These are phyloP conservation scores for Adelosebastes latens DNA, from an alignment of 2,797 vertebrate genomes.

Conservation along the genomic window DNA sequence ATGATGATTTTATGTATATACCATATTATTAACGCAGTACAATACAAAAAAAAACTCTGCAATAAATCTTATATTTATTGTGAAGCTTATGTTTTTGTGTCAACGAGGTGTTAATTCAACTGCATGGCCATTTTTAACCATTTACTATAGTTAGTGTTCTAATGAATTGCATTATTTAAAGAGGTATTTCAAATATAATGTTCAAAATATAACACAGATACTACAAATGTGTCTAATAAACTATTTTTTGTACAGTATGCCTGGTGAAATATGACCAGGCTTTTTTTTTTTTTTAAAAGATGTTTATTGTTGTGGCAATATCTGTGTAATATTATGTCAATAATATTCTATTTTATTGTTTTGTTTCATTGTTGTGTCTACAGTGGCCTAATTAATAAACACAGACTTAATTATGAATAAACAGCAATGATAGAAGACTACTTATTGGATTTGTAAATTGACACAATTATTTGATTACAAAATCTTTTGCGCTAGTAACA, in stretches of 20 bases:
- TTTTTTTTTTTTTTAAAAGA: background rate
- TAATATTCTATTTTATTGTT: background rate
- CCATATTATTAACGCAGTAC: background rate
- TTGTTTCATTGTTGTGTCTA: constrained; percentile 8
- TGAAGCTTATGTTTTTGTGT: background rate
- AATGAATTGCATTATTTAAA: background rate
- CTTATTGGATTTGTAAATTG: background rate
- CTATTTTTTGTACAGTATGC: background rate
- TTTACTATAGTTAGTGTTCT: background rate
- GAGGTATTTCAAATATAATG: background rate
- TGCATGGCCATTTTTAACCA: background rate
- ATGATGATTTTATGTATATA: background rate
- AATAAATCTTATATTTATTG: background rate
- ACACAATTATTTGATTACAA: background rate
- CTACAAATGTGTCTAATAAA: background rate
- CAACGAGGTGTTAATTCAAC: background rate
- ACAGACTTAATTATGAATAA: background rate
- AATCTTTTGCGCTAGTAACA: background rate
- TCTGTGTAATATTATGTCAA: background rate
- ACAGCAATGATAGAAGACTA: background rate
- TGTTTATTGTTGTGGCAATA: background rate
- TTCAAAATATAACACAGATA: background rate
- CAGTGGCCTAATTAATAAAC: constrained; percentile 3
- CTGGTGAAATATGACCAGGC: background rate
- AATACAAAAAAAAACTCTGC: background rate